These are phyloP conservation scores for Adineta ricciae DNA, from an alignment of 2,888 invertebrate species.

Conservation along the genomic window DNA sequence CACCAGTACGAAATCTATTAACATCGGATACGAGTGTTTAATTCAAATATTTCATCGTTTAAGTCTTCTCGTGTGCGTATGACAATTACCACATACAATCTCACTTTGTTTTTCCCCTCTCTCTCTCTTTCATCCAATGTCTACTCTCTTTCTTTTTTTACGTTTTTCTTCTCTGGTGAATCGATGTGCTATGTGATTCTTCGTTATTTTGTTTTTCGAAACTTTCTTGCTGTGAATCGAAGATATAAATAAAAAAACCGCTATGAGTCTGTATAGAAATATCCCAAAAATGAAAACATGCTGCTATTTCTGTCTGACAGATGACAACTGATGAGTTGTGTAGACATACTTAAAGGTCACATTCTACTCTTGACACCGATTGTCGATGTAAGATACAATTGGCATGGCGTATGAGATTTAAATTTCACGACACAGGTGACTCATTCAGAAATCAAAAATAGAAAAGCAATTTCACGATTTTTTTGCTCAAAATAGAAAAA, in stretches of 20 bases:
- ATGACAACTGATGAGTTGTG: too few relatives aligned
- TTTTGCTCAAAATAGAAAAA: not conserved
- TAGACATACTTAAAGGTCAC: too few relatives aligned
- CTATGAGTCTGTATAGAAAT: not conserved
- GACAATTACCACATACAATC: not conserved
- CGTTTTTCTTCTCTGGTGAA: not conserved
- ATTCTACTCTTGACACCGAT: too few relatives aligned
- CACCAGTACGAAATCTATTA: not conserved
- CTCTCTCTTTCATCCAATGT: not conserved
- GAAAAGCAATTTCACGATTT: not conserved
- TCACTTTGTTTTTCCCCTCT: not conserved
- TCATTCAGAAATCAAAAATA: not conserved
- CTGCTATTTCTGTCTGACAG: not conserved
- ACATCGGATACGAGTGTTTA: not conserved
- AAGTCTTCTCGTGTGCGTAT: not conserved
- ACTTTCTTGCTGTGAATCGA: not conserved
- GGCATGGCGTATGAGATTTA: too few relatives aligned
- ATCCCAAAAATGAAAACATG: not conserved
- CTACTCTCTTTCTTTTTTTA: not conserved
- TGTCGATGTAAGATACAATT: too few relatives aligned
- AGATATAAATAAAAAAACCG: slow-evolving; percentile 5
- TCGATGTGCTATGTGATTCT: slow-evolving; percentile 1
- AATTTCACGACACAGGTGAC: too few relatives aligned
- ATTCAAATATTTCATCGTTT: not conserved
- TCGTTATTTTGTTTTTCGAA: not conserved